phyloP scores from a whole-genome alignment of 2,888 invertebrate species.

The Choristoneura rosaceana region DNA sequence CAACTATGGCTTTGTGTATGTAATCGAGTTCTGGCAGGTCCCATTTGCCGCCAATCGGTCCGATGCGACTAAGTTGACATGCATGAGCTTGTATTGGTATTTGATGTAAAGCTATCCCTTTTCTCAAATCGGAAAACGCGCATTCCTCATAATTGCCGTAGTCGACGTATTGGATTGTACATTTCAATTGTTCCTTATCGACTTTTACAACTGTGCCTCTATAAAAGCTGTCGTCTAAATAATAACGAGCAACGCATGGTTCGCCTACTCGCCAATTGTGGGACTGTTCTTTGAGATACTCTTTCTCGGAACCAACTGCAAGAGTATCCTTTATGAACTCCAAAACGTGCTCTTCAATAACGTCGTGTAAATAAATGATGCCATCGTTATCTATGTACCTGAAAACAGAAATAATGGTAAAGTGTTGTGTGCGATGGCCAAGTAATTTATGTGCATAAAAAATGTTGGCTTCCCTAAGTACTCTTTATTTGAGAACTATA shows the following conservation, averaged over 20 bases:
- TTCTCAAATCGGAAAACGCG: slow-evolving; percentile 64
- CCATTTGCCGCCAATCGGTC: slow-evolving; percentile 58
- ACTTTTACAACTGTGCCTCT: slow-evolving; percentile 70
- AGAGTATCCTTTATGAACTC: slow-evolving; percentile 65
- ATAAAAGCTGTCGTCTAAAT: slow-evolving; percentile 86
- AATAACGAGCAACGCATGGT: slow-evolving; percentile 86
- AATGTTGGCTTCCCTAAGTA: too few species aligned
- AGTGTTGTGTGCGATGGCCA: too few species aligned
- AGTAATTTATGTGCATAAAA: too few species aligned
- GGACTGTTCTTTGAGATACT: slow-evolving; percentile 52
- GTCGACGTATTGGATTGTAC: slow-evolving; percentile 85
- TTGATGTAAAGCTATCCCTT: slow-evolving; percentile 80
- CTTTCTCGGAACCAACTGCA: slow-evolving; percentile 55
- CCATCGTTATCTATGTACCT: slow-evolving; percentile 49
- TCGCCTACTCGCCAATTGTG: slow-evolving; percentile 70
- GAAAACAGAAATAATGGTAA: neutral
- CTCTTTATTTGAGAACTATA: too few species aligned
- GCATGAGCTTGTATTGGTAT: slow-evolving; percentile 86
- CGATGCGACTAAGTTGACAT: slow-evolving; percentile 67
- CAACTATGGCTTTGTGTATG: slow-evolving; percentile 77
- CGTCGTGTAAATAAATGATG: slow-evolving; percentile 36
- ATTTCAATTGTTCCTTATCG: slow-evolving; percentile 9
- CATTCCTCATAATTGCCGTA: slow-evolving; percentile 89
- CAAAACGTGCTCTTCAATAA: slow-evolving; percentile 51
- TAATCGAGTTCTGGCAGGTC: slow-evolving; percentile 72